Evolutionary conservation across 2,113 vertebrate genomes (phyloP).

Genomic region (Oreocharis arfaki): DNA sequence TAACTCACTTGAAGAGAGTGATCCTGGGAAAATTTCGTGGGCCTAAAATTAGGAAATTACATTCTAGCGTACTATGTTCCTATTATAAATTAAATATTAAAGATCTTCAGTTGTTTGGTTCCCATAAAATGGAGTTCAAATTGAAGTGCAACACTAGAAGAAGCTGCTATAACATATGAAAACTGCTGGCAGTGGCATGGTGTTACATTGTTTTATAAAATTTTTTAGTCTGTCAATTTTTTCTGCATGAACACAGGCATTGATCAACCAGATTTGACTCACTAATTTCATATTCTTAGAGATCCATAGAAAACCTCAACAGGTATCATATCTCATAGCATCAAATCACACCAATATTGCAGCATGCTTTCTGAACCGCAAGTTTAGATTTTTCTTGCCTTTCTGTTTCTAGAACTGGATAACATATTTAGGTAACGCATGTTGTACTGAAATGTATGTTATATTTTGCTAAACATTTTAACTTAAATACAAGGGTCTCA

Average conservation of each 20-base stretch:
- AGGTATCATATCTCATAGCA: background rate
- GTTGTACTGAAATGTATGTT: background rate
- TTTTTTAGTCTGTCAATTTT: background rate
- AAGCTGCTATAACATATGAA: background rate
- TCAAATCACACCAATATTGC: background rate
- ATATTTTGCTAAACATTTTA: background rate
- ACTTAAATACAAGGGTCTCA: background rate
- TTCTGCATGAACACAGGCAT: background rate
- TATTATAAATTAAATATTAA: background rate
- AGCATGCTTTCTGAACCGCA: background rate
- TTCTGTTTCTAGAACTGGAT: background rate
- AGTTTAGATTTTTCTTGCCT: background rate
- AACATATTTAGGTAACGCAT: background rate
- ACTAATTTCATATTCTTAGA: background rate
- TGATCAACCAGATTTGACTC: background rate
- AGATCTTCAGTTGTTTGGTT: background rate
- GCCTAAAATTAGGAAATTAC: background rate
- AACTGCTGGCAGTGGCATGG: background rate
- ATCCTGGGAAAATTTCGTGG: background rate
- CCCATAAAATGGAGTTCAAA: background rate
- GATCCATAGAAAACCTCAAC: background rate
- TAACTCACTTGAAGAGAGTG: background rate
- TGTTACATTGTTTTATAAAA: background rate
- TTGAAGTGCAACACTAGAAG: background rate
- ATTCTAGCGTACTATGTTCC: background rate